These are phyloP conservation scores for Sminthurinus signatus DNA, from an alignment of 1,140 invertebrate species.

Conservation along the genomic window DNA sequence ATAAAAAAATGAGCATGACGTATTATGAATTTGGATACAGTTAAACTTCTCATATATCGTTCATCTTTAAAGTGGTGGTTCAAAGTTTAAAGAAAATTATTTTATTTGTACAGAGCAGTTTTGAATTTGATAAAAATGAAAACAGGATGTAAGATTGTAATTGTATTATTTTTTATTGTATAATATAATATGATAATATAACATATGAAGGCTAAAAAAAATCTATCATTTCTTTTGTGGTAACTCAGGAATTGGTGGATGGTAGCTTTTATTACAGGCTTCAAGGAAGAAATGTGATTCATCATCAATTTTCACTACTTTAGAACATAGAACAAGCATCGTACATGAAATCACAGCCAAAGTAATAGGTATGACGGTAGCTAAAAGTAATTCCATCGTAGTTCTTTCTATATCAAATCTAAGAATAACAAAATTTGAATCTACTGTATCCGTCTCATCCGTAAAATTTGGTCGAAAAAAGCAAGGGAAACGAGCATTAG, in stretches of 20 bases:
- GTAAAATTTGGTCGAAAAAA: conserved; percentile 56
- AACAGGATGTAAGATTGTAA: no score
- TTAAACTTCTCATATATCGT: no score
- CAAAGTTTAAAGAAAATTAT: no score
- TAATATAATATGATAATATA: no score
- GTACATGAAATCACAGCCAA: conserved; percentile 77
- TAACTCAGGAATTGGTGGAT: neutral
- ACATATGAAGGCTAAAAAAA: no score
- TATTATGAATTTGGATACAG: no score
- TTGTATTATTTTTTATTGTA: no score
- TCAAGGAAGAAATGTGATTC: conserved; percentile 86
- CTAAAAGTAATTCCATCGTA: conserved; percentile 70
- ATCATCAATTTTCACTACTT: conserved; percentile 73
- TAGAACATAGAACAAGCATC: conserved; percentile 74
- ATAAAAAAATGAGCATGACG: no score
- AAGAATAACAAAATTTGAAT: conserved; percentile 63
- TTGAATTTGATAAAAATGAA: neutral
- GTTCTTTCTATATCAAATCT: conserved; percentile 69
- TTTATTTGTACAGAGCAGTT: no score
- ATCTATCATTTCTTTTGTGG: no score
- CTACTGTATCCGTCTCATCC: neutral
- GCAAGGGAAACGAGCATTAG: conserved; percentile 75
- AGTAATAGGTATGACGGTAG: conserved; percentile 68
- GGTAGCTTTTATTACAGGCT: conserved; percentile 52
- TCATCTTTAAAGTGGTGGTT: no score